Evolutionary conservation across 2,888 invertebrate species (phyloP).

Genomic region (Pyrgus malvae): DNA sequence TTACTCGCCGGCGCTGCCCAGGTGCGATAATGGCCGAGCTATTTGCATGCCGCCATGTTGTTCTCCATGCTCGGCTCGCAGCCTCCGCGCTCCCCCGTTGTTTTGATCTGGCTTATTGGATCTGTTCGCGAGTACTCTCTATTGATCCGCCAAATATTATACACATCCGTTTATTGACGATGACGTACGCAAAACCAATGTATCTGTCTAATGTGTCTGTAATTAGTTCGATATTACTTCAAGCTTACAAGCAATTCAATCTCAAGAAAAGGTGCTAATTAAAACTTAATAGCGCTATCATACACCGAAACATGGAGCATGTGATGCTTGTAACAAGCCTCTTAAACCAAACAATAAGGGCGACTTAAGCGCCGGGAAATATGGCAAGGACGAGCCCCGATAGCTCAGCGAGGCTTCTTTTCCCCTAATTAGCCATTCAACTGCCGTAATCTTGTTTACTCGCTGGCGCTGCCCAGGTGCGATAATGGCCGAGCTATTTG

Average conservation of each 20-base stretch:
- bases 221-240: too few species aligned
- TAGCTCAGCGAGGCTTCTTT: slow-evolving; percentile 77
- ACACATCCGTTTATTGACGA: slow-evolving; percentile 79
- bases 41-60: slow-evolving; percentile 82
- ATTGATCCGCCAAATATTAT: slow-evolving; percentile 80
- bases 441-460: slow-evolving; percentile 82
- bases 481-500: slow-evolving; percentile 81
- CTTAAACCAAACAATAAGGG: slow-evolving; percentile 76
- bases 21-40: slow-evolving; percentile 81
- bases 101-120: slow-evolving; percentile 79
- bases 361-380: slow-evolving; percentile 76
- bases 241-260: too few species aligned
- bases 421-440: slow-evolving; percentile 81
- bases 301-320: too few species aligned
- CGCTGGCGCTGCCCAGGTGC: slow-evolving; percentile 78
- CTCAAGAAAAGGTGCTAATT: too few species aligned
- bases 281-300: too few species aligned
- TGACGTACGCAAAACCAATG: too few species aligned
- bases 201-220: too few species aligned
- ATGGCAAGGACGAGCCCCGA: slow-evolving; percentile 72
- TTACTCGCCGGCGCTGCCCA: slow-evolving; percentile 77
- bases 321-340: slow-evolving; percentile 76
- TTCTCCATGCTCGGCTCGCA: slow-evolving; percentile 71
- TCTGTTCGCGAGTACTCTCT: slow-evolving; percentile 80
- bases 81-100: slow-evolving; percentile 73